Percentiles rank a stretch among this genome's conserved stretches.
phyloP scores from a whole-genome alignment of 2,113 vertebrate species.

The Strigops habroptila region DNA sequence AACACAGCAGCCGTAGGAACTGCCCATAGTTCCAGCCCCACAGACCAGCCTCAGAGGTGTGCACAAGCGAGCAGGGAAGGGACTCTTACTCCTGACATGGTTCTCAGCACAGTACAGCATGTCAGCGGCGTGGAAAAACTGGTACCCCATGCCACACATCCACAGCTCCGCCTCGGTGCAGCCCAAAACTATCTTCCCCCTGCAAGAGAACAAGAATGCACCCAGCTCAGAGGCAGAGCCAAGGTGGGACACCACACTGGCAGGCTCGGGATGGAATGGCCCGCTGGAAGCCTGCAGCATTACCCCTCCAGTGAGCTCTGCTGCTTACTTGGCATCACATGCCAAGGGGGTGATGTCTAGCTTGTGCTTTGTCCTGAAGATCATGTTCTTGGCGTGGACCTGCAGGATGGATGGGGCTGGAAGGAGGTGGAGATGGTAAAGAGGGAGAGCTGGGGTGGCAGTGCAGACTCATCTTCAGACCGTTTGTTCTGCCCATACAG shows the following conservation, averaged over 20 bases:
- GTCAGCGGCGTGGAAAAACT: background rate
- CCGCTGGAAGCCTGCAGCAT: fast-evolving
- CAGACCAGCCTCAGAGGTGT: background rate
- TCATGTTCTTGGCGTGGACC: conserved; percentile 76
- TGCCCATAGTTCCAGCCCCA: background rate
- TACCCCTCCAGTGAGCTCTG: background rate
- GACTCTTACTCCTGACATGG: conserved; percentile 28
- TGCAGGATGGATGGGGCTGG: conserved; percentile 77
- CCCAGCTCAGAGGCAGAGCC: background rate
- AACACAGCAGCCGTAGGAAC: fast-evolving
- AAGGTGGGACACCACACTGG: background rate
- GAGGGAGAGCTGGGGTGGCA: conserved; percentile 70
- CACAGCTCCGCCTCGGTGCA: conserved; percentile 17
- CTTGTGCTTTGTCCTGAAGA: conserved; percentile 82
- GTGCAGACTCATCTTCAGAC: conserved; percentile 63
- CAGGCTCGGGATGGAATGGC: background rate
- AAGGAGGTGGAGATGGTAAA: conserved; percentile 78
- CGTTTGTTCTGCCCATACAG: conserved; percentile 73
- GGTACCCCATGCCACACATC: background rate
- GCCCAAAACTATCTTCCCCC: conserved; percentile 24
- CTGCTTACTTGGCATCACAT: conserved; percentile 74
- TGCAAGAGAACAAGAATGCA: fast-evolving
- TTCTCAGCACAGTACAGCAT: conserved; percentile 42
- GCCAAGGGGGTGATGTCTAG: conserved; percentile 80
- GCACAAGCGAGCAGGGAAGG: background rate